phyloP scores from a whole-genome alignment of 1,140 invertebrate species.

The Heliconius congener region DNA sequence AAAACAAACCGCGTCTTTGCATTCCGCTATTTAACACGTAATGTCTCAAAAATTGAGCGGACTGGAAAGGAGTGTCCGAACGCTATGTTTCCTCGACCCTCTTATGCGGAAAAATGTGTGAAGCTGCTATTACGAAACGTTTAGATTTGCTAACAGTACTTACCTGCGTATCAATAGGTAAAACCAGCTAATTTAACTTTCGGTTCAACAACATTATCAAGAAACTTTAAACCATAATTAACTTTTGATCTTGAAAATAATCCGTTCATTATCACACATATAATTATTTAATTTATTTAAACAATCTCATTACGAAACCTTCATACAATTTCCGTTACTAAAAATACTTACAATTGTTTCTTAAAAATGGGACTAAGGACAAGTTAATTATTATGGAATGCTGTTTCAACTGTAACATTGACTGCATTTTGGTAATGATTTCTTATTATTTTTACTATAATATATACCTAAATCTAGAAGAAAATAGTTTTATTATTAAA shows the following conservation, averaged over 20 bases:
- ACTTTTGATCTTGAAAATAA: not conserved
- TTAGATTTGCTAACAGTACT: too few species aligned
- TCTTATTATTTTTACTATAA: not conserved
- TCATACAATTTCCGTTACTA: not conserved
- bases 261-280: not conserved
- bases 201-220: not conserved
- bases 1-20: too few species aligned
- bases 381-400: constrained; percentile 15
- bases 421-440: not conserved
- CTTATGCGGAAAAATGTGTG: too few species aligned
- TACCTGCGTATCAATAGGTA: not conserved
- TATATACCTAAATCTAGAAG: not conserved
- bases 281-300: constrained; percentile 4
- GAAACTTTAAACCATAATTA: not conserved
- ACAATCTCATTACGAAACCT: not conserved
- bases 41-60: too few species aligned
- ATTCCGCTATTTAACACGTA: too few species aligned
- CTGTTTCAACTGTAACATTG: constrained; percentile 14
- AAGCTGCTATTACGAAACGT: too few species aligned
- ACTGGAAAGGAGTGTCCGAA: too few species aligned
- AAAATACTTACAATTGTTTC: constrained; percentile 17
- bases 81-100: too few species aligned
- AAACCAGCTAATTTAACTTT: not conserved
- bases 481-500: not conserved
- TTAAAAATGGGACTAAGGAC: constrained; percentile 10